Percentiles rank a stretch among this genome's conserved stretches.
Evolutionary conservation across 2,888 invertebrate genomes (phyloP).

Genomic region (Cyrtodaria siliqua): DNA sequence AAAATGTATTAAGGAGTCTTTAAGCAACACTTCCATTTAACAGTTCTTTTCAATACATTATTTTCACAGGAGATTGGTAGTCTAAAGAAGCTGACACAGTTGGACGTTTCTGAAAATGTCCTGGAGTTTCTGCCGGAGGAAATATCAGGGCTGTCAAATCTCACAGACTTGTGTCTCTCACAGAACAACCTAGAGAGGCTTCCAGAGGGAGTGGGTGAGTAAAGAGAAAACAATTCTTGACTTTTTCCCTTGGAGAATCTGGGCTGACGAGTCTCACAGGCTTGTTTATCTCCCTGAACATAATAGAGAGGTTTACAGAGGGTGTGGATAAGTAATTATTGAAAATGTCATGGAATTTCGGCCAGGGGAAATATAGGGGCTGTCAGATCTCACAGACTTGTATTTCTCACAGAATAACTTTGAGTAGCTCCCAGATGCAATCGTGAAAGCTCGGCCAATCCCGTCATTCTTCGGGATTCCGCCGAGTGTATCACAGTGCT

Average conservation of each 20-base stretch:
- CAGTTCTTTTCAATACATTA: no score
- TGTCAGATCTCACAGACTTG: constrained; percentile 96
- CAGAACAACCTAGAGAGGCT: constrained; percentile 97
- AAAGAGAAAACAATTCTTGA: no score
- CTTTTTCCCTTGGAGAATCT: no score
- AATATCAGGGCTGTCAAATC: constrained; percentile 94
- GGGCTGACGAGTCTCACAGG: no score
- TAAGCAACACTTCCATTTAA: no score
- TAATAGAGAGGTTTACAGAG: no score
- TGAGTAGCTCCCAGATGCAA: constrained; percentile 96
- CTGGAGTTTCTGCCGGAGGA: constrained; percentile 97
- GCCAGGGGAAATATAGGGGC: constrained; percentile 97
- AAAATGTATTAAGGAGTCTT: no score
- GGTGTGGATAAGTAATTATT: no score
- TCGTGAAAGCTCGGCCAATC: no score
- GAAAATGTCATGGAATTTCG: constrained; percentile 97
- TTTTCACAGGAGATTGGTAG: constrained; percentile 96
- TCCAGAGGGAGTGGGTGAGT: constrained; percentile 95
- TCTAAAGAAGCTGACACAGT: constrained; percentile 94
- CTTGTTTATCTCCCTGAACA: no score
- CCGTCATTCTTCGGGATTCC: no score
- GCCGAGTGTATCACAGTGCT: no score
- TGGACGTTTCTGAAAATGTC: constrained; percentile 98
- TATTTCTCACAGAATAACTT: constrained; percentile 98
- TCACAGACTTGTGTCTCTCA: constrained; percentile 98